A percentile compares a stretch with the other conserved stretches of the same genome.
Evolutionary conservation across 2,113 vertebrate genomes (phyloP).

Genomic region (Buteo buteo): DNA sequence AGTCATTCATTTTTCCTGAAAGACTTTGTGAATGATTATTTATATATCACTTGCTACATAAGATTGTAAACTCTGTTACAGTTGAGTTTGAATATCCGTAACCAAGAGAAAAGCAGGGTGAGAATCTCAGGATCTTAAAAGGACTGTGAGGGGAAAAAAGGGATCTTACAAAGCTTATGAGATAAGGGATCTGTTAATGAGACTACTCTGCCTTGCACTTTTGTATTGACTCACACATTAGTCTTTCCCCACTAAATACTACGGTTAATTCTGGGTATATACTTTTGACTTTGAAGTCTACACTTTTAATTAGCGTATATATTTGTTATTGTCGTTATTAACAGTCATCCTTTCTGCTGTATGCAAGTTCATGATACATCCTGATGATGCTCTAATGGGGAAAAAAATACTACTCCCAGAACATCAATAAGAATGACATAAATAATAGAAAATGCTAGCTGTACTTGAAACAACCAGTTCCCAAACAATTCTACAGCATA

Average conservation of each 20-base stretch:
- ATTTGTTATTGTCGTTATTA: not conserved
- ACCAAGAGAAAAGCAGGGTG: not conserved
- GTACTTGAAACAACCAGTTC: not conserved
- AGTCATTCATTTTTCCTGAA: not conserved
- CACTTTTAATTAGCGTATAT: not conserved
- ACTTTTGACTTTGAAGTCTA: not conserved
- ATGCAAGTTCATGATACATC: not conserved
- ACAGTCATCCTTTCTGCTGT: not conserved
- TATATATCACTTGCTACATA: not conserved
- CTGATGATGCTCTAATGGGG: not conserved
- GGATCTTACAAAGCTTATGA: not conserved
- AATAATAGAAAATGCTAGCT: not conserved
- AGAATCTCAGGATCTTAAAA: not conserved
- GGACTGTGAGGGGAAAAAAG: accelerated
- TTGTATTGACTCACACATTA: not conserved
- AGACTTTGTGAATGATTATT: not conserved
- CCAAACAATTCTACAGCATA: not conserved
- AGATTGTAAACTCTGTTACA: not conserved
- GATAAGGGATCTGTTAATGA: not conserved
- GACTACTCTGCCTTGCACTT: not conserved
- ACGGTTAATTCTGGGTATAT: not conserved
- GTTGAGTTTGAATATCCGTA: not conserved
- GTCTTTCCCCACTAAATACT: not conserved
- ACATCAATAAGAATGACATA: not conserved
- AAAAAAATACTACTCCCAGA: not conserved